phyloP scores from a whole-genome alignment of 1,140 invertebrate genomes.

The Orius laevigatus region DNA sequence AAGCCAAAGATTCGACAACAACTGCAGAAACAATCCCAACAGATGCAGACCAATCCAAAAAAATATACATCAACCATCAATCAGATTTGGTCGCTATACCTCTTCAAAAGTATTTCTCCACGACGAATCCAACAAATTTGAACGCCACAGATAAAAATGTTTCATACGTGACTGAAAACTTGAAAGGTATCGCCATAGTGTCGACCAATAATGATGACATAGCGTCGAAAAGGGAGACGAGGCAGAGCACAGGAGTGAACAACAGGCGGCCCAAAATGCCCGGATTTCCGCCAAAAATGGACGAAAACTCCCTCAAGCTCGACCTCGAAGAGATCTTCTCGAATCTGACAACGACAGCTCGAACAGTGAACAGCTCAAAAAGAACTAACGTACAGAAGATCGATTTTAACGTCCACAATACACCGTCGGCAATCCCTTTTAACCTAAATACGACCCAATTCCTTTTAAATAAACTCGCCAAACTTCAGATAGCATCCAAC shows the following conservation, averaged over 20 bases:
- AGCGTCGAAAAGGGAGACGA: conserved; percentile 1
- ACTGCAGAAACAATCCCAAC: conserved; percentile 3
- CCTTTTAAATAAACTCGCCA: conserved; percentile 11
- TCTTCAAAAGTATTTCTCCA: conserved; percentile 11
- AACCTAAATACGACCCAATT: conserved; percentile 9
- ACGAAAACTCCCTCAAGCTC: conserved; percentile 9
- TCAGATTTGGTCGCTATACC: conserved; percentile 6
- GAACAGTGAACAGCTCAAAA: conserved; percentile 3
- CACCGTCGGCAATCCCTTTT: neutral
- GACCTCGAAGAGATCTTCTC: conserved; percentile 17
- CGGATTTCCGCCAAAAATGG: neutral
- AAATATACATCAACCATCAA: neutral
- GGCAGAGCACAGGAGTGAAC: neutral
- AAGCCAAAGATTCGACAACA: conserved; percentile 21
- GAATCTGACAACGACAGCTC: conserved; percentile 10
- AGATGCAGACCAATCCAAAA: neutral
- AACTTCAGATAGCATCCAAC: conserved; percentile 6
- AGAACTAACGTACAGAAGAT: conserved; percentile 7
- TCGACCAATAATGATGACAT: conserved; percentile 9
- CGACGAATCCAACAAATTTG: neutral
- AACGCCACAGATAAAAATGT: neutral
- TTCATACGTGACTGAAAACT: conserved; percentile 11
- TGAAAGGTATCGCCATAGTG: conserved; percentile 9
- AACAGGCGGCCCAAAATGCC: conserved; percentile 5
- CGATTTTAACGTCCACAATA: conserved; percentile 6